phyloP scores from a whole-genome alignment of 1,140 invertebrate species.

The Hylaeus anthracinus region DNA sequence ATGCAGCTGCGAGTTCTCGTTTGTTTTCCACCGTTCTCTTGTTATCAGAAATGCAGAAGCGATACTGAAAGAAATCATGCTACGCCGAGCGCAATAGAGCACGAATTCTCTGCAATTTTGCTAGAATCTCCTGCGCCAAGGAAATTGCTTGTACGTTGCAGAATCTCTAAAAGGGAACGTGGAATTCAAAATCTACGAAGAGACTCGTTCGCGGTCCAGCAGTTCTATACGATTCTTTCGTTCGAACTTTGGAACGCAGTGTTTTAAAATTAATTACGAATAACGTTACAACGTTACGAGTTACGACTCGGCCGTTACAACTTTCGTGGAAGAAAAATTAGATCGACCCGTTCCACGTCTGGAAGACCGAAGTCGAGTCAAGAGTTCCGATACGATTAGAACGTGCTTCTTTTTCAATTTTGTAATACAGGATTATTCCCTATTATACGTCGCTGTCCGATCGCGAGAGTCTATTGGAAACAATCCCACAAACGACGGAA shows the following conservation, averaged over 20 bases:
- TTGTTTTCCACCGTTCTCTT: neutral
- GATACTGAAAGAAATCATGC: neutral
- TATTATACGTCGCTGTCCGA: neutral
- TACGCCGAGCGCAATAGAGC: neutral
- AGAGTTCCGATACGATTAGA: neutral
- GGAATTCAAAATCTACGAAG: conserved; percentile 29
- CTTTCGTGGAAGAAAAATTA: neutral
- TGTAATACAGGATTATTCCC: neutral
- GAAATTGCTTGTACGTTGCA: neutral
- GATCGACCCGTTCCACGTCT: neutral
- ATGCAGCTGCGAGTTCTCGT: too few relatives aligned
- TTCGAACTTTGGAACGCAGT: conserved; percentile 20
- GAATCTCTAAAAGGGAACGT: neutral
- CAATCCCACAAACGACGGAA: neutral
- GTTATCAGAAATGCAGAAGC: too few relatives aligned
- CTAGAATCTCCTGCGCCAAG: neutral
- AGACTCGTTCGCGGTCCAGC: neutral
- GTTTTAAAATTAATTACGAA: conserved; percentile 10
- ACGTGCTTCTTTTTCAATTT: neutral
- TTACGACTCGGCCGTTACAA: neutral
- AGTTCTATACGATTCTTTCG: conserved; percentile 10
- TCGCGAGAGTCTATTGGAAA: neutral
- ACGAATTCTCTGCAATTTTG: conserved; percentile 2
- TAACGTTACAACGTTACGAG: neutral
- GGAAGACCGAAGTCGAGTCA: neutral